Percentiles rank a stretch among this genome's conserved stretches.
phyloP scores from a whole-genome alignment of 2,888 invertebrate species.

The Drosophila helvetica region DNA sequence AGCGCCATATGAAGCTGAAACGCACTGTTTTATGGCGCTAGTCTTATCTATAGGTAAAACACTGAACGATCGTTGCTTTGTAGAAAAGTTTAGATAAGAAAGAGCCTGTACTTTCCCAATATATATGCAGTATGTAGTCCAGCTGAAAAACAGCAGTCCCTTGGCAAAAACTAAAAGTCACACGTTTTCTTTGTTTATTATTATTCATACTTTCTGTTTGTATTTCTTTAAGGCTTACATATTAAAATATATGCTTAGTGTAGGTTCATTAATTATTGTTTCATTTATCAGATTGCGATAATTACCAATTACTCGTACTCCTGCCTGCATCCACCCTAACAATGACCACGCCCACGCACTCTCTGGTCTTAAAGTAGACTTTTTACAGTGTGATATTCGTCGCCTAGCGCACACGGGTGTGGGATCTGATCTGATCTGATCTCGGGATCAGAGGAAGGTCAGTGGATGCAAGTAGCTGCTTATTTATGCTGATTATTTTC shows the following conservation, averaged over 20 bases:
- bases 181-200: slow-evolving; percentile 64
- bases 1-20: neutral
- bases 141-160: neutral
- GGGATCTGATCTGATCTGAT: slow-evolving; percentile 6
- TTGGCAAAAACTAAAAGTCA: slow-evolving; percentile 30
- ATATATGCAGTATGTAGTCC: neutral
- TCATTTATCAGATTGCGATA: slow-evolving; percentile 59
- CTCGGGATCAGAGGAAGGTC: neutral
- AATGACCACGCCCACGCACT: slow-evolving; percentile 18
- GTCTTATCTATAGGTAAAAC: slow-evolving; percentile 45
- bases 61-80: slow-evolving; percentile 14
- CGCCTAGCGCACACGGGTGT: slow-evolving; percentile 60
- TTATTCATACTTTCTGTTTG: slow-evolving; percentile 72
- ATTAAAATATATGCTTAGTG: slow-evolving; percentile 77
- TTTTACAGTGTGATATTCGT: slow-evolving; percentile 55
- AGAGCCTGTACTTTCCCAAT: neutral
- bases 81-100: slow-evolving; percentile 17
- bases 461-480: slow-evolving; percentile 32
- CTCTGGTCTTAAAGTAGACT: slow-evolving; percentile 61
- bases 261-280: slow-evolving; percentile 73
- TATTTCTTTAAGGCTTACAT: slow-evolving; percentile 80
- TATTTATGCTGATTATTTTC: slow-evolving; percentile 1
- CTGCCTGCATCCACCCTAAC: slow-evolving; percentile 20
- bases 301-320: slow-evolving; percentile 41
- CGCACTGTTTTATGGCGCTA: neutral